These are phyloP conservation scores for Sacculina carcini DNA, from an alignment of 2,888 invertebrate species.

Conservation along the genomic window DNA sequence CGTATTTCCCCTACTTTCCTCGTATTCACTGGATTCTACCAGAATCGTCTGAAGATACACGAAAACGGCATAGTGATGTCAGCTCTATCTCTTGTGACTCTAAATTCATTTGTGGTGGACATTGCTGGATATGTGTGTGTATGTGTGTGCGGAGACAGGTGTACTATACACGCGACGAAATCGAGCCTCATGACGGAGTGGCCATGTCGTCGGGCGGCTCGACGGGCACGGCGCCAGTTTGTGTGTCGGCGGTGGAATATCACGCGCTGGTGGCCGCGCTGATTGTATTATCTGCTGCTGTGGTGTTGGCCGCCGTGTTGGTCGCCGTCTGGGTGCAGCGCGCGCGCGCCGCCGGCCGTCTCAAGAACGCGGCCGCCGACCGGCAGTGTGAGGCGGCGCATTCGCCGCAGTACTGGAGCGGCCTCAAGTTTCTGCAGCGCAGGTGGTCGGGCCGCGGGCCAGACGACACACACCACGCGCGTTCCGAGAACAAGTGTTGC, in stretches of 20 bases:
- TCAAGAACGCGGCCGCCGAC: conserved; percentile 13
- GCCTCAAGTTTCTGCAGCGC: neutral
- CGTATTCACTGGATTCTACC: too few species aligned
- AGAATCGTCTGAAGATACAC: too few species aligned
- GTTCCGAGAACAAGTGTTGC: too few species aligned
- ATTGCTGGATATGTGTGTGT: neutral
- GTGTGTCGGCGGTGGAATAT: conserved; percentile 56
- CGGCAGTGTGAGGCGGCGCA: conserved; percentile 11
- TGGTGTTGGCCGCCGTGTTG: neutral
- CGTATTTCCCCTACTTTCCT: too few species aligned
- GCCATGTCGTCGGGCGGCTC: conserved; percentile 24
- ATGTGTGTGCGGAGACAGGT: conserved; percentile 27
- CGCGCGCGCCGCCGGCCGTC: too few species aligned
- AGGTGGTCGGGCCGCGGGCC: neutral
- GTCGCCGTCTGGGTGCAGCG: conserved; percentile 7
- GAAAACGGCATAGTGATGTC: too few species aligned
- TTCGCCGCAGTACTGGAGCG: neutral
- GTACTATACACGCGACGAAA: conserved; percentile 38
- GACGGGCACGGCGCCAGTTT: conserved; percentile 36
- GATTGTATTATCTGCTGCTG: conserved; percentile 24
- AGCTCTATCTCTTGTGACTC: too few species aligned
- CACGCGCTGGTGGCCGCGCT: conserved; percentile 55
- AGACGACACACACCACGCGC: too few species aligned
- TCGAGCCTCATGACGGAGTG: conserved; percentile 18
- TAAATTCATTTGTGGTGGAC: neutral